phyloP scores from a whole-genome alignment of 2,113 vertebrate species.

The Megaleporinus macrocephalus region DNA sequence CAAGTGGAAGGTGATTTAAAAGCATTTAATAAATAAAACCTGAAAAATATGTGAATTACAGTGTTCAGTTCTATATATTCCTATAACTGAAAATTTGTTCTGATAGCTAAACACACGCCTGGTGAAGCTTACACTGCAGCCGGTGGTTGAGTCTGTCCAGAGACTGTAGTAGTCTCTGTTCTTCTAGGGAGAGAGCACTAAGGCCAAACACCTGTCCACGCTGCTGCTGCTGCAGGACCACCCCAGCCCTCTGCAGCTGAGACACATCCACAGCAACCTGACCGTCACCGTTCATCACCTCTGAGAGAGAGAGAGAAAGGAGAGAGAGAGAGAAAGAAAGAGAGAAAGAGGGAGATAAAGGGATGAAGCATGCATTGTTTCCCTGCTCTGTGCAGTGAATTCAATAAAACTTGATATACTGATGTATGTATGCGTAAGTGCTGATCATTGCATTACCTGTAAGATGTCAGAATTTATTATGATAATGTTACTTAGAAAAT shows the following conservation, averaged over 20 bases:
- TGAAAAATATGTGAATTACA: too few species aligned
- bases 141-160: conserved; percentile 84
- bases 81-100: not conserved
- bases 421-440: too few species aligned
- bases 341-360: too few species aligned
- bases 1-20: too few species aligned
- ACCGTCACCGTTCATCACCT: conserved; percentile 69
- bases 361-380: too few species aligned
- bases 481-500: too few species aligned
- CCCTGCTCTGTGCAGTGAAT: too few species aligned
- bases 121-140: conserved; percentile 79
- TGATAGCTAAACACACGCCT: not conserved
- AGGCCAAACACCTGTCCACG: conserved; percentile 48
- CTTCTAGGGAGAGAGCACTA: conserved; percentile 81
- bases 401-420: too few species aligned
- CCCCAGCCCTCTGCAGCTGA: conserved; percentile 61
- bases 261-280: conserved; percentile 68
- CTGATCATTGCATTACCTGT: too few species aligned
- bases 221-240: conserved; percentile 31
- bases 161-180: conserved; percentile 85
- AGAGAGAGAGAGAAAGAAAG: not conserved
- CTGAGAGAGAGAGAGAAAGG: conserved; percentile 81
- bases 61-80: too few species aligned
- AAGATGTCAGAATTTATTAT: too few species aligned
- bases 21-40: too few species aligned